These are phyloP conservation scores for Anolis sagrei DNA, from an alignment of 2,113 vertebrate species.

Conservation along the genomic window DNA sequence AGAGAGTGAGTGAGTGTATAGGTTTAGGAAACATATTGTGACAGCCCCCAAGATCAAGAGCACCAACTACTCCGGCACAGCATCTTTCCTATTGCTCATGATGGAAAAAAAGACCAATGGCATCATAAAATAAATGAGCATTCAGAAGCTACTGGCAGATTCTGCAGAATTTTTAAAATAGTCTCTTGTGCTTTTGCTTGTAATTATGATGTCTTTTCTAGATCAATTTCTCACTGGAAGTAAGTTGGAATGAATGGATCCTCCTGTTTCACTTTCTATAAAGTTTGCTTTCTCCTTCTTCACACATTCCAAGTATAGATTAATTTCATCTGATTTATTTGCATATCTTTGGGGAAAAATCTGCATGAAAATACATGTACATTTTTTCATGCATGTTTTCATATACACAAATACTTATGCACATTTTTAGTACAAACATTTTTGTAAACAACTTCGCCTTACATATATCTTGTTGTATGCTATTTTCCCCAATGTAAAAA, in stretches of 20 bases:
- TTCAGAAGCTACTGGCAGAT: conserved; percentile 21
- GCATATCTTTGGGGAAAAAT: neutral
- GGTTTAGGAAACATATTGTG: conserved; percentile 12
- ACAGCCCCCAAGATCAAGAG: neutral
- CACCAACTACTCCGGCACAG: neutral
- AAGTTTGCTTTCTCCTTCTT: neutral
- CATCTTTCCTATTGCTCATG: conserved; percentile 31
- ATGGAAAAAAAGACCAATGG: conserved; percentile 28
- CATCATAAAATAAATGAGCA: conserved; percentile 8
- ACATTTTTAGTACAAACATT: neutral
- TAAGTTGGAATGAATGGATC: neutral
- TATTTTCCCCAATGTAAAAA: neutral
- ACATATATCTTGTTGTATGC: neutral
- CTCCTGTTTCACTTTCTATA: neutral
- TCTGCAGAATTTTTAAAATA: conserved; percentile 4
- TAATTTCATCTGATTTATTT: neutral
- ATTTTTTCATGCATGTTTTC: neutral
- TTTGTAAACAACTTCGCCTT: neutral
- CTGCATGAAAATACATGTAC: neutral
- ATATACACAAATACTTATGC: neutral
- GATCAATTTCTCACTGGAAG: neutral
- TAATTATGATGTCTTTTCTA: neutral
- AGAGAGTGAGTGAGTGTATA: too few species aligned
- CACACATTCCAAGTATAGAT: neutral
- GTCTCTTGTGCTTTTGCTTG: conserved; percentile 4